Conservation (phyloP, 2,113 vertebrate genomes). For the Sula dactylatra region DNA sequence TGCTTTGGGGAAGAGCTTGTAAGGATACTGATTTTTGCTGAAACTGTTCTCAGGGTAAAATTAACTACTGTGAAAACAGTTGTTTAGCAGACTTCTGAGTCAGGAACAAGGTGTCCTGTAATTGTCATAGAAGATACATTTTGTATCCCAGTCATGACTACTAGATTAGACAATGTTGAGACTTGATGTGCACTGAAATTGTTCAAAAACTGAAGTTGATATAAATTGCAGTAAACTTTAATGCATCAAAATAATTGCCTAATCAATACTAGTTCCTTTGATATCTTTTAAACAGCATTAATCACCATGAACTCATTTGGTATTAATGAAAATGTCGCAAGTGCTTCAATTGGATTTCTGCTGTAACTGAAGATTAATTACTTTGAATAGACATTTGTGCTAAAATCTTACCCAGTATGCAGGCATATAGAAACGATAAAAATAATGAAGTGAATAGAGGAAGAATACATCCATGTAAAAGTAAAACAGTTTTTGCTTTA, state of each 20-base stretch:
- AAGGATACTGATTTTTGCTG: background rate
- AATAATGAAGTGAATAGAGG: background rate
- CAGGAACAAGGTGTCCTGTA: background rate
- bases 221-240: conserved; percentile 55
- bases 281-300: conserved; percentile 66
- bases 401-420: conserved; percentile 11
- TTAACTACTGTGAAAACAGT: background rate
- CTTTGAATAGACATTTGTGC: conserved; percentile 18
- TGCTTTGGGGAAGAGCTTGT: background rate
- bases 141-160: background rate
- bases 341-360: conserved; percentile 54
- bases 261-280: conserved; percentile 70
- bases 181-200: background rate
- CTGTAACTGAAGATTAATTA: conserved; percentile 59
- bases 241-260: conserved; percentile 70
- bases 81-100: background rate
- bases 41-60: background rate
- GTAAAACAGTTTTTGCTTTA: background rate
- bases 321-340: conserved; percentile 61
- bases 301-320: conserved; percentile 51
- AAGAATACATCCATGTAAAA: background rate
- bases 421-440: conserved; percentile 4
- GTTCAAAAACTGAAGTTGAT: conserved; percentile 15
- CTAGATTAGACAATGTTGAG: background rate
- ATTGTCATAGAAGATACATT: background rate